Percentiles rank a stretch among this genome's conserved stretches.
Conservation (phyloP, 2,888 invertebrate genomes). For the Cistogaster globosa region DNA sequence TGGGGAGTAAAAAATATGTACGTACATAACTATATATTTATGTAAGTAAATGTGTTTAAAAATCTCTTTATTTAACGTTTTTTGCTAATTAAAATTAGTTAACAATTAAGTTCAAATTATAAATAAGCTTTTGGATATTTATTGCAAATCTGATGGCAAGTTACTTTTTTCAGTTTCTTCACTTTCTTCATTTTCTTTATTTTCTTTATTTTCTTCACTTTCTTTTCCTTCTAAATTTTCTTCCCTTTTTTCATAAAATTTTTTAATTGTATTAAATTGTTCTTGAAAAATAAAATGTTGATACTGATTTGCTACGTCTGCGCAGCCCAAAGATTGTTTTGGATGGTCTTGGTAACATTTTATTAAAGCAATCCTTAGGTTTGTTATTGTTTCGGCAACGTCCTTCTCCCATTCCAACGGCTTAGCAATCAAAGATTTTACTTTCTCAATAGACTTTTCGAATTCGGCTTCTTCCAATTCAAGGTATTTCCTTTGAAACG, state of each 20-base stretch:
- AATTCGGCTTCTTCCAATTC: background rate
- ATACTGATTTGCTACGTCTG: slow-evolving; percentile 44
- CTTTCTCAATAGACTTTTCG: background rate
- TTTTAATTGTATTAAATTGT: background rate
- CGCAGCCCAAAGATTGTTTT: slow-evolving; percentile 54
- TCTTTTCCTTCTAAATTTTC: too few relatives aligned
- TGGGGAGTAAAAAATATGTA: too few relatives aligned
- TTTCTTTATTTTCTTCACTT: too few relatives aligned
- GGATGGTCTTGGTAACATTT: slow-evolving; percentile 69
- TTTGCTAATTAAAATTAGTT: too few relatives aligned
- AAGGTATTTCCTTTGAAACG: background rate
- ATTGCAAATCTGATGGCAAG: too few relatives aligned
- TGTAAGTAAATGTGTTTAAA: too few relatives aligned
- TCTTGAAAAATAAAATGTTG: background rate
- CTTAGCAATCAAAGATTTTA: slow-evolving; percentile 49
- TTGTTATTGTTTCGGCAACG: background rate
- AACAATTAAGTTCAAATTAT: too few relatives aligned
- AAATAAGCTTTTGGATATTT: too few relatives aligned
- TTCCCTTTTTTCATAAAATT: background rate
- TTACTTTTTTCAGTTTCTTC: too few relatives aligned
- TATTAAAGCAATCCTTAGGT: slow-evolving; percentile 48
- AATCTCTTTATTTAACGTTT: too few relatives aligned
- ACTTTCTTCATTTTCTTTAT: too few relatives aligned
- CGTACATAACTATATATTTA: too few relatives aligned
- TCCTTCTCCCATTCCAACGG: background rate